Evolutionary conservation across 2,888 invertebrate genomes (phyloP), one percentile per base, ranked within the genome.

Genomic region (Dusona sp.): DNA sequence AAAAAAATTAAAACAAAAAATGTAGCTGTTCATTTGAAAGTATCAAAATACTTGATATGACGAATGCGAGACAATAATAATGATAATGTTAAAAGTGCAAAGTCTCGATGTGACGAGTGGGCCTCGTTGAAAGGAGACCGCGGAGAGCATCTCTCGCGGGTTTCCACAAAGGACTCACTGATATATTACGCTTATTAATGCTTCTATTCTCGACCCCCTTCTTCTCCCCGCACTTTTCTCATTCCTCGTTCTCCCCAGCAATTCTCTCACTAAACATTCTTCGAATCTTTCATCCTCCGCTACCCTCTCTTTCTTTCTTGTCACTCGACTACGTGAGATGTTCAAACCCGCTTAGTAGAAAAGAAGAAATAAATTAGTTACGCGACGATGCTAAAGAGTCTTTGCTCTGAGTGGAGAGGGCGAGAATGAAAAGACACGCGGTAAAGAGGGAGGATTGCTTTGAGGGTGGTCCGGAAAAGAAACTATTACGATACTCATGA

Each of bases 161-260:
- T 88, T 83, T 89, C 89, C 88, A 93, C 93, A 93, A 93, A 93
- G 89, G 92, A 92, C 90, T 89, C 91, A 90, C 92, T 92, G 91
- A 93, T 93, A 93, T 93, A 93, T 93, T 93, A 92, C 92, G 92
- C 92, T 92, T 93, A 93, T 93, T 93, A 93, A 92, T 92, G 90
- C 89, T 86, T 89, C 90, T 86, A 89, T 86, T 85, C 85, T 82
- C 75, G 61, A 29, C 83, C 78, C 82, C 85, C 79, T 78, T 84
- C 84, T 79, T 77, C 78, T 88, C 86, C 88, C 85, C 51, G 68
- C 45, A 48, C n/a, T 19, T 29, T 51, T 57, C 19, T 19, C 79
- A 72, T 79, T 72, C 48, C 57, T 57, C 68, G 42, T 13, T 25
- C 74, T 74, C 57, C 25, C 38, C 45, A 54, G 61, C 29, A 57